Percentiles rank a stretch among this genome's conserved stretches.
Evolutionary conservation across 2,113 vertebrate species (phyloP).

Genomic region (Chaetodon auriga): DNA sequence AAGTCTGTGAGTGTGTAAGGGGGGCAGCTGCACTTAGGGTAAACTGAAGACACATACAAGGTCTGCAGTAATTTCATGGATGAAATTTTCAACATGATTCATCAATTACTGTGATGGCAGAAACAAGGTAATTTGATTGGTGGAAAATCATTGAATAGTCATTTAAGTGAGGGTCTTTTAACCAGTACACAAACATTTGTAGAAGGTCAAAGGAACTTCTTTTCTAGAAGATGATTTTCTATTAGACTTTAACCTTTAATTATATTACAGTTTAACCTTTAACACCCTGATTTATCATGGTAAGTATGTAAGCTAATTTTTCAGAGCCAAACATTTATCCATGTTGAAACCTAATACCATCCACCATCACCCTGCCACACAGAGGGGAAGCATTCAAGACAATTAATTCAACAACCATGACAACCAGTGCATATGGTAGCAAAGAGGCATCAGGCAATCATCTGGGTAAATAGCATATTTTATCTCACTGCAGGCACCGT

Average conservation of each 20-base stretch:
- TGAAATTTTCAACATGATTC: neutral
- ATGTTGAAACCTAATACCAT: constrained; percentile 1
- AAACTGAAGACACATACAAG: neutral
- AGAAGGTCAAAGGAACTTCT: constrained; percentile 43
- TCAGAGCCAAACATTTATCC: neutral
- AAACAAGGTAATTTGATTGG: neutral
- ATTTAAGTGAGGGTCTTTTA: neutral
- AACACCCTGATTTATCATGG: constrained; percentile 41
- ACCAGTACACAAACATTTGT: constrained; percentile 37
- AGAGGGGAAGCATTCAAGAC: neutral
- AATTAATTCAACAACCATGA: constrained; percentile 38
- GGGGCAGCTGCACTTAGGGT: too few species aligned
- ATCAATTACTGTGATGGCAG: neutral
- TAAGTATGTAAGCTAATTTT: constrained; percentile 12
- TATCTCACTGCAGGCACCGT: constrained; percentile 25
- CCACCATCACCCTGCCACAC: neutral
- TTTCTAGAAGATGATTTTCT: constrained; percentile 36
- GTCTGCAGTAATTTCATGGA: neutral
- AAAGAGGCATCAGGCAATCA: constrained; percentile 10
- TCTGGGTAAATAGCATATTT: constrained; percentile 36
- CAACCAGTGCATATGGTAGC: constrained; percentile 33
- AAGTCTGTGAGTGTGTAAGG: neutral
- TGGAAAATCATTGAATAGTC: neutral
- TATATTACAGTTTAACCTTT: constrained; percentile 51
- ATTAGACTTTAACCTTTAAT: constrained; percentile 53